Base-by-base conservation (phyloP, 2,113 vertebrate genomes). In the Regulus satrapa region DNA sequence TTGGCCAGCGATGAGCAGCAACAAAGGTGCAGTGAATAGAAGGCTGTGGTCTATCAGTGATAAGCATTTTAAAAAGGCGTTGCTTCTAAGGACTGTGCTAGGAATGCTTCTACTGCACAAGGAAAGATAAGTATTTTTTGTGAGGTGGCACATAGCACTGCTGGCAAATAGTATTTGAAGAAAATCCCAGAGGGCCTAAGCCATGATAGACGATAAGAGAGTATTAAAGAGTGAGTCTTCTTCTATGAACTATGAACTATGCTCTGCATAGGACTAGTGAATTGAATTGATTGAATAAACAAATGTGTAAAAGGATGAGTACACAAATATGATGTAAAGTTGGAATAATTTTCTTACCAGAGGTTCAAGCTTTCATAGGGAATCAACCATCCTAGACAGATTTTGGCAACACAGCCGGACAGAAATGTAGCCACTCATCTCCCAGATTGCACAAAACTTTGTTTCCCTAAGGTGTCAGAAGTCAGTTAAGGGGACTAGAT, bases 241-340 rank as follows among this genome's bases (percentile, higher is more conserved):
- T 66, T 64, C n/a, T 43, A 15, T 28, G 55, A 93, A 61, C n/a
- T 43, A 15, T 28, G 55, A 93, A 61, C 12, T 74, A 25, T 34
- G 16, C 3, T 67, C 64, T 36, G 29, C 32, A 20, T 64, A 59
- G 64, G 81, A 46, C 14, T 51, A 23, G 4, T 25, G 45, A 29
- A 21, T n/a, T 32, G 31, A 55, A 55, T 40, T 46, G 45, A 43
- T 7, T 73, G 49, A 72, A 91, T 41, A 71, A 90, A 40, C 18
- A 54, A 75, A 18, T 14, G 8, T 14, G 28, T 80, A 41, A 64
- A 81, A 92, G 41, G 19, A 63, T 25, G 20, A 63, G 6, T 46
- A 29, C 3, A 18, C 7, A 74, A 84, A 81, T 38, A 36, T 0
- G 0, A 25, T 0, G 0, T 58, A 28, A 69, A 48, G 8, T 54